A percentile compares a stretch with the other conserved stretches of the same genome.
Evolutionary conservation across 2,113 vertebrate genomes (phyloP).

Genomic region (Thomomys bottae): DNA sequence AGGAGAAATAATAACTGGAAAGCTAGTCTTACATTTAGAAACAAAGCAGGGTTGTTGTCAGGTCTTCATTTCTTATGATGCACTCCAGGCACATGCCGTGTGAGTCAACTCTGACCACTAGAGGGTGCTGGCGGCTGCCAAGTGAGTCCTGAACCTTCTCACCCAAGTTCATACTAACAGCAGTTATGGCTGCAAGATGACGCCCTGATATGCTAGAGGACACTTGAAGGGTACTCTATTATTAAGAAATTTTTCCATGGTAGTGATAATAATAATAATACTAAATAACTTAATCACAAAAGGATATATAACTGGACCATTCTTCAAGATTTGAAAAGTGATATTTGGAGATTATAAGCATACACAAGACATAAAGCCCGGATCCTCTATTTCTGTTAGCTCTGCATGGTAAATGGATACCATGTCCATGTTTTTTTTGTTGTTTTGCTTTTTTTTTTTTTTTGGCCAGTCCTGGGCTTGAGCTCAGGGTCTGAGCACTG

Average conservation of each 20-base stretch:
- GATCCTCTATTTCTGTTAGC: neutral
- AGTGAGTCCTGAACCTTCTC: neutral
- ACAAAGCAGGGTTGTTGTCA: neutral
- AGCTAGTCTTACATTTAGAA: neutral
- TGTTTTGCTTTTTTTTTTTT: too few species aligned
- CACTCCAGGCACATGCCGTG: neutral
- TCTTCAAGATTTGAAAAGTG: neutral
- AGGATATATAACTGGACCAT: neutral
- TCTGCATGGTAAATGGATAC: neutral
- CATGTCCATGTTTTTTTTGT: neutral
- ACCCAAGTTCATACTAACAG: neutral
- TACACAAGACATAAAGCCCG: neutral
- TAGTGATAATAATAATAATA: neutral
- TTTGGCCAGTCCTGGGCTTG: too few species aligned
- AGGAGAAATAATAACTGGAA: neutral
- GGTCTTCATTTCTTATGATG: neutral
- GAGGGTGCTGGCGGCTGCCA: constrained; percentile 52
- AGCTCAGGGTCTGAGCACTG: too few species aligned
- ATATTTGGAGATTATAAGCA: neutral
- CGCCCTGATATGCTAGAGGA: constrained; percentile 49
- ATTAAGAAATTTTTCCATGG: neutral
- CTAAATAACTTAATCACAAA: neutral
- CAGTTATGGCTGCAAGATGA: constrained; percentile 46
- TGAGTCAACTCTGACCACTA: constrained; percentile 51
- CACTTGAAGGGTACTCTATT: constrained; percentile 1